Evolutionary conservation across 2,888 invertebrate species (phyloP).

Genomic region (Peribatodes rhomboidaria): DNA sequence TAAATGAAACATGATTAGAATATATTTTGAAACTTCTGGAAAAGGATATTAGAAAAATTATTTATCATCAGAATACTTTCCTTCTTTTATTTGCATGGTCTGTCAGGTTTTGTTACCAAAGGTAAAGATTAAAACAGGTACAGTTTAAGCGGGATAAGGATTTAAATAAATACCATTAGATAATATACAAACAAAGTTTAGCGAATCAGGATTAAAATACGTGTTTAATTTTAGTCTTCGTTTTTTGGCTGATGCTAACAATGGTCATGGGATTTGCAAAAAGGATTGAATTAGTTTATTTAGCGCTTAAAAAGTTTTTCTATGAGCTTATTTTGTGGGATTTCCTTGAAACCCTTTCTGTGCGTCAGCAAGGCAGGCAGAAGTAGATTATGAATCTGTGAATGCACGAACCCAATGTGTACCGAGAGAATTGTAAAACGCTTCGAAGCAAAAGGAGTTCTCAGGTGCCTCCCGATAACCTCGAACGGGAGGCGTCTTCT

Average conservation of each 20-base stretch:
- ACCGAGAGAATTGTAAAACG: conserved; percentile 21
- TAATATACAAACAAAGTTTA: conserved; percentile 78
- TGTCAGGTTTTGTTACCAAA: conserved; percentile 55
- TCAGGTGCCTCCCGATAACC: conserved; percentile 60
- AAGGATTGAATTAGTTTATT: conserved; percentile 78
- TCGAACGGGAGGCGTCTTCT: conserved; percentile 65
- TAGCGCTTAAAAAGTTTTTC: conserved; percentile 72
- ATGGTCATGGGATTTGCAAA: conserved; percentile 72
- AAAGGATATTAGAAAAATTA: background rate
- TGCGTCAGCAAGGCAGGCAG: conserved; percentile 44
- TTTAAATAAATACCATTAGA: conserved; percentile 83
- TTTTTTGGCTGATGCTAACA: conserved; percentile 66
- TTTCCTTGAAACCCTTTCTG: conserved; percentile 69
- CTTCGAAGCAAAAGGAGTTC: conserved; percentile 26
- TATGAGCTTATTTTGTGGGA: conserved; percentile 65
- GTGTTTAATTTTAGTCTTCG: conserved; percentile 52
- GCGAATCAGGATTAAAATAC: conserved; percentile 58
- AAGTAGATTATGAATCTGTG: conserved; percentile 40
- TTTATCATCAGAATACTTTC: conserved; percentile 33
- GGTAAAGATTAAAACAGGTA: conserved; percentile 75
- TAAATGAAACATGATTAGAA: background rate
- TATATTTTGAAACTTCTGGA: background rate
- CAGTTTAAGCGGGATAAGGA: conserved; percentile 77
- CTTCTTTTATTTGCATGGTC: conserved; percentile 72
- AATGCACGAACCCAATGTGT: conserved; percentile 32